Base-by-base conservation (phyloP, 1,140 invertebrate genomes). In the Heliconius nattereri region DNA sequence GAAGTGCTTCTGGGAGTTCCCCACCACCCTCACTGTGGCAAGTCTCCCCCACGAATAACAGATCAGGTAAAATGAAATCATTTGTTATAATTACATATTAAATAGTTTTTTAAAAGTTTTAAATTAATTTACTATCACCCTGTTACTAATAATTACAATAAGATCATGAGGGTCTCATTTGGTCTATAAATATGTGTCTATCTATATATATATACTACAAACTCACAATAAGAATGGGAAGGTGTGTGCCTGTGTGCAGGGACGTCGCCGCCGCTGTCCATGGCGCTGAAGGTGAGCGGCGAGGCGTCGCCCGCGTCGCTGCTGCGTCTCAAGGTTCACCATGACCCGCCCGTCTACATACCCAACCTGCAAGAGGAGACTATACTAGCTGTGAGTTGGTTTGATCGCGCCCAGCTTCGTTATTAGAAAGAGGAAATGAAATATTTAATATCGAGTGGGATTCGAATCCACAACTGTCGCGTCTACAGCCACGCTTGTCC, bases 351-450 rank as follows among this genome's bases (percentile, higher is more conserved):
- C 81, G 96, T 96, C 81, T 99, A 99, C 94, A 96, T 98, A 37
- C 98, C 98, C 8, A 98, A 99, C 91, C 94, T 99, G 76, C 98
- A 98, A 54, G 98, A 99, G 93, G 99, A 99, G 95, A 99, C 98
- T 29, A 95, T 99, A 26, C 96, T 99, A 82, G 98, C 99, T 88
- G 97, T 97, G 85, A 92, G 92, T 94, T 29, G 32, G 0, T 32
- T 52, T 52, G 49, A 45, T 45, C 7, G 40, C 13, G 2, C 11
- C 5, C 0, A 13, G 40, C 0, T 11, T 45, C 13, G 13, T 45
- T 45, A 3, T 5, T 3, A 45, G 40, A 45, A 45, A 13, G 40
- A 16, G 13, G 3, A 45, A 45, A 45, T 45, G 3, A 16, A 45
- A 45, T 45, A 6, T 45, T 45, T 5, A 45, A 45, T 45, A 45